These are phyloP conservation scores for Argyresthia albistria DNA, from an alignment of 2,888 invertebrate species.

Conservation along the genomic window DNA sequence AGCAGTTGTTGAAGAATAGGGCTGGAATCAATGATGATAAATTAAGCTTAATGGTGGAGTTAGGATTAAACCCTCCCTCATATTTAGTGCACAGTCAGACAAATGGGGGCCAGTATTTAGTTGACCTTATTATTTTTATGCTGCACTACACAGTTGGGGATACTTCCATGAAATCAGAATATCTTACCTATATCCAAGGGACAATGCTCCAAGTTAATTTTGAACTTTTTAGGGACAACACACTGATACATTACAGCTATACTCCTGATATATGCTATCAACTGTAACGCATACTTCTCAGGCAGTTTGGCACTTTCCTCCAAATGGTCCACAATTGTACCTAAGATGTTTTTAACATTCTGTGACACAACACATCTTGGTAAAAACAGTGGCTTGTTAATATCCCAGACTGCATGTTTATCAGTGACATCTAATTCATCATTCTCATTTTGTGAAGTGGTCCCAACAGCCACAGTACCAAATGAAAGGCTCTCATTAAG, in stretches of 20 bases:
- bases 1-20: constrained; percentile 66
- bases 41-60: neutral
- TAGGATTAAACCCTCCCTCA: no score
- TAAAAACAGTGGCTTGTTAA: constrained; percentile 47
- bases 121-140: no score
- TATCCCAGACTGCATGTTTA: constrained; percentile 33
- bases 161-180: neutral
- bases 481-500: constrained; percentile 46
- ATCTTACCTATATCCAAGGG: constrained; percentile 59
- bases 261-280: constrained; percentile 49
- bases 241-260: constrained; percentile 59
- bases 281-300: constrained; percentile 40
- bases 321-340: constrained; percentile 47
- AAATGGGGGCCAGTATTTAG: no score
- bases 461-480: constrained; percentile 42
- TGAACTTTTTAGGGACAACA: constrained; percentile 53
- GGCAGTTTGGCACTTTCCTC: constrained; percentile 51
- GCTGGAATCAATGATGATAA: constrained; percentile 32
- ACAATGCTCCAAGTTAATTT: constrained; percentile 48
- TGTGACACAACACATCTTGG: constrained; percentile 56
- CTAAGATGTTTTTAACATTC: constrained; percentile 48
- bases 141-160: no score
- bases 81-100: no score
- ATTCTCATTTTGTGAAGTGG: constrained; percentile 20
- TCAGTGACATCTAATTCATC: constrained; percentile 31